Percentiles rank a stretch among this genome's conserved stretches.
These are phyloP conservation scores for Caligus rogercresseyi DNA, from an alignment of 1,140 invertebrate genomes.

Conservation along the genomic window DNA sequence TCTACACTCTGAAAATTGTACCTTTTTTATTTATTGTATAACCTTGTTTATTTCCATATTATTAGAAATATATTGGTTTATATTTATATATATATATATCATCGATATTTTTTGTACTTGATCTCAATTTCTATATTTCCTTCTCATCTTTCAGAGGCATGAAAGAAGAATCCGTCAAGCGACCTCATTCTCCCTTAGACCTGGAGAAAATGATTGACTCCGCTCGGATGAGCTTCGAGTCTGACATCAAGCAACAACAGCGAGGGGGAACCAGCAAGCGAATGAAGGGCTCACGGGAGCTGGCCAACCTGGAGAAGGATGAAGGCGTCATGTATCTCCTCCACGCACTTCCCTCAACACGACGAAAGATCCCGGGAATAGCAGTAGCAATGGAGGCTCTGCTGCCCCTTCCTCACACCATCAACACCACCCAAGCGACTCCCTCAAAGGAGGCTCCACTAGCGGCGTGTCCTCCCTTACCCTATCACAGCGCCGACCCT, in stretches of 20 bases:
- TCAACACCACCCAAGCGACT: neutral
- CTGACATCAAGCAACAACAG: neutral
- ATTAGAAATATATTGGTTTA: no score
- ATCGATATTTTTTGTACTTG: no score
- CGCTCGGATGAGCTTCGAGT: slow-evolving; percentile 1
- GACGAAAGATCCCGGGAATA: slow-evolving; percentile 6
- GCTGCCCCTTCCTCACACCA: neutral
- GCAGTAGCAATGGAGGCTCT: no score
- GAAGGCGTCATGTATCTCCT: slow-evolving; percentile 7
- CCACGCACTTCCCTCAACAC: neutral
- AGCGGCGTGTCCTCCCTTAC: neutral
- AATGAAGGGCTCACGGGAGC: neutral
- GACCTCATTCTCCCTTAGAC: neutral
- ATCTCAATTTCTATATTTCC: no score
- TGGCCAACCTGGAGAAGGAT: slow-evolving; percentile 8
- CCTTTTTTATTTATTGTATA: no score
- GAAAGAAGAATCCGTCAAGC: neutral
- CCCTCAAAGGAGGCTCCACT: neutral
- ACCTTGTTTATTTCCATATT: no score
- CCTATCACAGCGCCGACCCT: neutral
- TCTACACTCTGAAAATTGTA: no score
- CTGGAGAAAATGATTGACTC: slow-evolving; percentile 6
- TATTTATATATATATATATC: no score
- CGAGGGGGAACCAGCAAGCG: neutral
- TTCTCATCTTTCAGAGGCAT: no score